phyloP scores from a whole-genome alignment of 2,113 vertebrate genomes.

The Vombatus ursinus region DNA sequence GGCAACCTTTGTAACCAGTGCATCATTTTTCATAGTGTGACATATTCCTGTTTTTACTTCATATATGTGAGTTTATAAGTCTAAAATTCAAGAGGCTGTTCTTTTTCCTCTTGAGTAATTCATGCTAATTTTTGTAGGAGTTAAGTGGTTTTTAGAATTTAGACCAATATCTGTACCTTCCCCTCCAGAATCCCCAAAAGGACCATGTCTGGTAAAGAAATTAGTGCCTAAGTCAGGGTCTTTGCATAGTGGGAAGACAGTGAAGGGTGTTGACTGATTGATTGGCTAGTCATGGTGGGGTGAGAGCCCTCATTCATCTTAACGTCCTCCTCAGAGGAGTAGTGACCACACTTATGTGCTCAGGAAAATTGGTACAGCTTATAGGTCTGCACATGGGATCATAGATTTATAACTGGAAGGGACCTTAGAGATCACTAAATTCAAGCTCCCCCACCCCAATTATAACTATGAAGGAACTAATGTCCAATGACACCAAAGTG shows the following conservation, averaged over 20 bases:
- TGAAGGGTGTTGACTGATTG: background rate
- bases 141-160: background rate
- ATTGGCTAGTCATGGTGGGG: background rate
- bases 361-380: background rate
- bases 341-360: background rate
- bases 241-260: background rate
- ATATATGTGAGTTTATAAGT: background rate
- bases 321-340: background rate
- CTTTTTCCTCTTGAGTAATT: conserved; percentile 6
- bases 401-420: background rate
- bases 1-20: background rate
- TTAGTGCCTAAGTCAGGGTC: background rate
- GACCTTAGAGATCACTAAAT: background rate
- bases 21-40: background rate
- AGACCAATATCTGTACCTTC: background rate
- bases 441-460: background rate
- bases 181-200: background rate
- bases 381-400: background rate
- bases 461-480: background rate
- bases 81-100: background rate
- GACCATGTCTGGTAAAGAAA: background rate
- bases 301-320: background rate
- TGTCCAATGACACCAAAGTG: background rate
- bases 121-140: conserved; percentile 19
- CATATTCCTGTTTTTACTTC: background rate